phyloP scores from a whole-genome alignment of 2,113 vertebrate genomes.

The Erythrocebus patas region DNA sequence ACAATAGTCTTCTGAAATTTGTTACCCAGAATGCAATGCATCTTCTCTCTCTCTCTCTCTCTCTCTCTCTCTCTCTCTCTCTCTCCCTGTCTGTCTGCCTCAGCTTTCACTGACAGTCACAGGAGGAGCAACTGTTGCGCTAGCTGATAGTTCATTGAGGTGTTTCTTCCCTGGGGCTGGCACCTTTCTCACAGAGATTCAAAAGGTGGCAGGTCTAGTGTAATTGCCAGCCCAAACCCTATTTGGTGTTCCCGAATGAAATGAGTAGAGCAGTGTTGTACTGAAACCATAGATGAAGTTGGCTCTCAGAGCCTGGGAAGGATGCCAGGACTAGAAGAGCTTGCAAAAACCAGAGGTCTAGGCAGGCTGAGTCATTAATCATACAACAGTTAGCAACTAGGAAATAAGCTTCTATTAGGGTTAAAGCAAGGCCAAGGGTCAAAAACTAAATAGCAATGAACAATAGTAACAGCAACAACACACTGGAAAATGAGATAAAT shows the following conservation, averaged over 20 bases:
- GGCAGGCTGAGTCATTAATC: conserved; percentile 61
- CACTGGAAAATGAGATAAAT: neutral
- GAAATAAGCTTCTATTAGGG: conserved; percentile 56
- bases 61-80: neutral
- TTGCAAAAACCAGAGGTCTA: conserved; percentile 68
- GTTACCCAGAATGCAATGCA: neutral
- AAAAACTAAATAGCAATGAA: conserved; percentile 29
- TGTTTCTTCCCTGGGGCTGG: conserved; percentile 28
- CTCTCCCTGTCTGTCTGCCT: neutral
- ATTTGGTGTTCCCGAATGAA: conserved; percentile 43
- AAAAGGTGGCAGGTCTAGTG: neutral
- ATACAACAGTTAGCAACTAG: conserved; percentile 46
- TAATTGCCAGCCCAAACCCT: conserved; percentile 35
- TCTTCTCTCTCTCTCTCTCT: neutral
- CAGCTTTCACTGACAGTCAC: neutral
- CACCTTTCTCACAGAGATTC: conserved; percentile 32
- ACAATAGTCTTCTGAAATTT: conserved; percentile 15
- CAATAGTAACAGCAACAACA: neutral
- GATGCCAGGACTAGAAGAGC: conserved; percentile 51
- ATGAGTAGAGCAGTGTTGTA: conserved; percentile 50
- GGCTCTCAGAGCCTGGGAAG: conserved; percentile 59
- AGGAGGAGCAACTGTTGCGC: neutral
- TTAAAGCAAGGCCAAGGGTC: conserved; percentile 56
- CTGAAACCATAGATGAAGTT: conserved; percentile 54
- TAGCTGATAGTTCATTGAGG: conserved; percentile 20